These are phyloP conservation scores for Pagetopsis macropterus DNA, from an alignment of 2,797 vertebrate genomes.

Conservation along the genomic window DNA sequence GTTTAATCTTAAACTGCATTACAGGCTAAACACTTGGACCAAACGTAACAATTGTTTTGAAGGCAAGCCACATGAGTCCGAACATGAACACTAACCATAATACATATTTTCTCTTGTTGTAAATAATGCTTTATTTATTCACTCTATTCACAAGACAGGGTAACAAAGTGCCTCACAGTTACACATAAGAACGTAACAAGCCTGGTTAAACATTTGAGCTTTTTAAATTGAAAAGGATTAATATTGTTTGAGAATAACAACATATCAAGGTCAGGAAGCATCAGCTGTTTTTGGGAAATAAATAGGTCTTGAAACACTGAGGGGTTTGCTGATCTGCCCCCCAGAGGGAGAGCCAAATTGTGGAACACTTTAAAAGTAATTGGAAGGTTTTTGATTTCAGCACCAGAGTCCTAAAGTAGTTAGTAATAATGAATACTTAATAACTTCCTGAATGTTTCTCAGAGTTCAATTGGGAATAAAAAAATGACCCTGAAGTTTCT, in stretches of 20 bases:
- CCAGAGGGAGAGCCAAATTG: not conserved
- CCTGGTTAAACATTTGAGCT: too few relatives aligned
- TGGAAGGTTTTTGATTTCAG: slow-evolving; percentile 10
- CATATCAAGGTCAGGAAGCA: not conserved
- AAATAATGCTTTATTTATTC: not conserved
- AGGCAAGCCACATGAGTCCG: not conserved
- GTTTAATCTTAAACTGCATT: slow-evolving; percentile 33
- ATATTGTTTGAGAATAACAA: too few relatives aligned
- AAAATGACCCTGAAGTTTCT: not conserved
- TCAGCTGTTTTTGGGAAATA: not conserved
- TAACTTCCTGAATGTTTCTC: slow-evolving; percentile 11
- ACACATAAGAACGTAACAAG: not conserved
- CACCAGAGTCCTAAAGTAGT: not conserved
- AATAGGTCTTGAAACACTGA: not conserved
- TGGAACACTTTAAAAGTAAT: slow-evolving; percentile 1
- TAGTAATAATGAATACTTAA: slow-evolving; percentile 1
- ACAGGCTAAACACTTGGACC: slow-evolving; percentile 14
- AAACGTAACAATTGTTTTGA: not conserved
- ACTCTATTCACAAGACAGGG: not conserved
- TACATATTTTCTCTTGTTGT: slow-evolving; percentile 7
- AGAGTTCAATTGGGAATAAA: not conserved
- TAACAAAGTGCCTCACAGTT: not conserved
- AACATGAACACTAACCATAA: slow-evolving; percentile 22
- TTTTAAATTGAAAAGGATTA: too few relatives aligned
- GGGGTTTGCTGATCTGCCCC: not conserved